Conservation (phyloP, 2,797 vertebrate genomes). For the Sebastes matsubarae region DNA sequence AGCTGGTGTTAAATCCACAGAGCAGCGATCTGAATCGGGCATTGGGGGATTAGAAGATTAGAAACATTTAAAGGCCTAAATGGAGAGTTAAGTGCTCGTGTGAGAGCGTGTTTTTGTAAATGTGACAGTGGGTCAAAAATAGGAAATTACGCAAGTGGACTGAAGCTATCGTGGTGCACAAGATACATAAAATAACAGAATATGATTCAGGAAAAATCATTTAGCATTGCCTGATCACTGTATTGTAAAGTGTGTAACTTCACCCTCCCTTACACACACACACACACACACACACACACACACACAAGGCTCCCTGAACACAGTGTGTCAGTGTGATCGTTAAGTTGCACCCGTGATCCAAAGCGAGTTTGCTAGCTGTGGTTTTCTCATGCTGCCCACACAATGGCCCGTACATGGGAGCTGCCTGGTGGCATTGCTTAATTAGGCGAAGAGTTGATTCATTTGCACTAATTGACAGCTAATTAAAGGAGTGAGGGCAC, state of each 20-base stretch:
- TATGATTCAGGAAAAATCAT: not conserved
- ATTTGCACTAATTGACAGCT: constrained; percentile 99
- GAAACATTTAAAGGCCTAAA: constrained; percentile 9
- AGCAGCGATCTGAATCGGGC: not conserved
- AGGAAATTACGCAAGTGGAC: not conserved
- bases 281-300: too few species aligned
- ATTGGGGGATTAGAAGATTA: constrained; percentile 13
- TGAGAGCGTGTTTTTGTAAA: not conserved
- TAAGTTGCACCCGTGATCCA: constrained; percentile 86
- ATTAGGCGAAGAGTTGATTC: constrained; percentile 99
- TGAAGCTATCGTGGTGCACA: not conserved
- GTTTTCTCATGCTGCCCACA: constrained; percentile 93
- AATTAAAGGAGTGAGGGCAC: constrained; percentile 95
- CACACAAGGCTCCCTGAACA: constrained; percentile 10
- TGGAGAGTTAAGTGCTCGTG: constrained; percentile 10
- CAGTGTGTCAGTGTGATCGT: constrained; percentile 71
- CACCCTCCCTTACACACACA: not conserved
- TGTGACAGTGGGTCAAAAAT: not conserved
- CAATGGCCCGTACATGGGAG: constrained; percentile 91
- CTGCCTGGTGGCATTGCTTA: constrained; percentile 97
- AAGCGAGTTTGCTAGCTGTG: constrained; percentile 92
- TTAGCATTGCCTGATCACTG: not conserved
- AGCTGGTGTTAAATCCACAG: not conserved
- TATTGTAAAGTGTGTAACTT: not conserved
- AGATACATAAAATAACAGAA: not conserved